Percentiles rank a stretch among this genome's conserved stretches.
Evolutionary conservation across 92 coral and sea anemone species (phyloP).

Genomic region (Meandrina meandrites): DNA sequence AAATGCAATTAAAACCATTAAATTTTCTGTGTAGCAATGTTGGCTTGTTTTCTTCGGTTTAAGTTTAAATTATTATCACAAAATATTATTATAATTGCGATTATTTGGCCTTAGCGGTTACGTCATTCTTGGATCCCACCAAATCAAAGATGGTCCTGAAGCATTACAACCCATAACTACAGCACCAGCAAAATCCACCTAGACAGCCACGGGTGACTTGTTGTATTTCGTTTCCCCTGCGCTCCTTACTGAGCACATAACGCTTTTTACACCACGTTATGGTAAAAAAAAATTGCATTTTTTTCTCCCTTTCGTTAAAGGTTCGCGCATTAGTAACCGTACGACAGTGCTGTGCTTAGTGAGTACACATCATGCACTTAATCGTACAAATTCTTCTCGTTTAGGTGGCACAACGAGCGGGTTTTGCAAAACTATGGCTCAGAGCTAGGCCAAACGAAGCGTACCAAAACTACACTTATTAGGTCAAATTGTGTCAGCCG

Average conservation of each 20-base stretch:
- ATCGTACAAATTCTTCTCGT: neutral
- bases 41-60: neutral
- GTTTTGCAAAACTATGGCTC: neutral
- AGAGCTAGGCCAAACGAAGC: neutral
- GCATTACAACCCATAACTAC: neutral
- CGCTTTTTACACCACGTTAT: neutral
- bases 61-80: neutral
- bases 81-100: neutral
- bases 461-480: neutral
- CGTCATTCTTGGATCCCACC: neutral
- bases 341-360: neutral
- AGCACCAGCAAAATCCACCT: constrained; percentile 21
- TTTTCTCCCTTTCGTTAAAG: neutral
- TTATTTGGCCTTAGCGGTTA: neutral
- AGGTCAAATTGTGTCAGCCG: neutral
- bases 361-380: neutral
- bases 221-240: neutral
- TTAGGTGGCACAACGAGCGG: neutral
- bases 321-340: neutral
- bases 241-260: neutral
- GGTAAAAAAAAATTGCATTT: neutral
- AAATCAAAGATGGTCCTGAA: neutral
- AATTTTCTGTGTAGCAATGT: neutral
- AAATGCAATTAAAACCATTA: neutral
- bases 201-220: constrained; percentile 8